Conservation (phyloP, 2,888 invertebrate genomes). For the Palloptera scutellata region DNA sequence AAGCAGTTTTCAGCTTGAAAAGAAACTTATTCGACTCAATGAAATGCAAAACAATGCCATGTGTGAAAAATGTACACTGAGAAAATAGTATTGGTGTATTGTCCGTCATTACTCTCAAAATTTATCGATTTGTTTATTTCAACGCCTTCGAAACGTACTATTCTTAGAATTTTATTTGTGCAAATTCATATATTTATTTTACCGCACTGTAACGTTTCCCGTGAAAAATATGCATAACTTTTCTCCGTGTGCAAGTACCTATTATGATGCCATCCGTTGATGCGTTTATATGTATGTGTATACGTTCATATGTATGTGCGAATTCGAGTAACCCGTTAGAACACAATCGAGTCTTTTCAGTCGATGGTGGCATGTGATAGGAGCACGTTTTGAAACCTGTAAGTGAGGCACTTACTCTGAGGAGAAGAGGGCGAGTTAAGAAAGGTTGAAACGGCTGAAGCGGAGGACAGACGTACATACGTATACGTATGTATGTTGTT, state of each 20-base stretch:
- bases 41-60: constrained; percentile 38
- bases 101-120: too few species aligned
- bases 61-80: constrained; percentile 24
- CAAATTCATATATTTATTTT: too few species aligned
- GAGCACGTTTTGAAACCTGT: constrained; percentile 14
- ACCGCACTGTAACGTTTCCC: too few species aligned
- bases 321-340: constrained; percentile 21
- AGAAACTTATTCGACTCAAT: constrained; percentile 39
- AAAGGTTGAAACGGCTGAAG: constrained; percentile 23
- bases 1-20: constrained; percentile 29
- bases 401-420: neutral
- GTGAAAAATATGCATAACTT: neutral
- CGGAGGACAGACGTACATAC: constrained; percentile 13
- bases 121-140: too few species aligned
- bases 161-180: too few species aligned
- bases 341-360: constrained; percentile 34
- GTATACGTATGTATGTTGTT: neutral
- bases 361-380: constrained; percentile 25
- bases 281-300: constrained; percentile 8
- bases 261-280: constrained; percentile 23
- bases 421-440: neutral
- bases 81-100: constrained; percentile 4
- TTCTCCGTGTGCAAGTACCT: constrained; percentile 24
- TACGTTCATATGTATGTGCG: constrained; percentile 12
- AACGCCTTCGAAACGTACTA: too few species aligned